Base-by-base conservation (phyloP, 2,888 invertebrate species). In the Galerucella pusilla region DNA sequence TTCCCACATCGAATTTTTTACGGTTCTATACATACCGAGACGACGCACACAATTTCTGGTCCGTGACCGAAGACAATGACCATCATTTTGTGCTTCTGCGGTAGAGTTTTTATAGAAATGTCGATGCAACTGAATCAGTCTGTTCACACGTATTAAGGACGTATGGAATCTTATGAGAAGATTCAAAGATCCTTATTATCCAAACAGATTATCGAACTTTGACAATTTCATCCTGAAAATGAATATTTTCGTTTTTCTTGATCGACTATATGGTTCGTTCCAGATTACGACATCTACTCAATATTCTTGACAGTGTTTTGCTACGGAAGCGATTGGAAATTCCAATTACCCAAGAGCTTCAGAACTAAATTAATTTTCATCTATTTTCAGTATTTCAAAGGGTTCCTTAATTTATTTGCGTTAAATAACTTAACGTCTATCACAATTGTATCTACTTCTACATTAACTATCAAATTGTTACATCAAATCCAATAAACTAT, bases 271-370 rank as follows among this genome's bases (percentile, higher is more conserved):
- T 20, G 20, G 20, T 20, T 20, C 28, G n/a, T 28, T 42, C 57
- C 4, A n/a, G 5, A 35, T 61, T 61, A 14, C 61, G 28, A 52
- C 12, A 25, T 46, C 68, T 25, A 60, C n/a, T 68, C 59, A 60
- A 68, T 68, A 68, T 68, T 59, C 68, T 7, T 9, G 45, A 46
- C 54, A 16, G 11, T n/a, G 46, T 46, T 20, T 68, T 60, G 6
- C 45, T 57, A 9, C 20, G 45, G 60, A 68, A 68, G 60, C 59
- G 68, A 60, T 68, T 60, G 45, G 68, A 60, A 68, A 60, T 68
- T 60, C 46, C 60, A 68, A 68, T 60, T 60, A 68, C 68, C 45
- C 42, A 20, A 45, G 45, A 59, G 35, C 28, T 52, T 28, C 35
- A 45, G 9, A 42, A 28, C 16, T 64, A 63, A 49, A 49, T 49